Percentiles rank a stretch among this genome's conserved stretches.
phyloP scores from a whole-genome alignment of 2,888 invertebrate genomes.

The Tuberolachnus salignus region DNA sequence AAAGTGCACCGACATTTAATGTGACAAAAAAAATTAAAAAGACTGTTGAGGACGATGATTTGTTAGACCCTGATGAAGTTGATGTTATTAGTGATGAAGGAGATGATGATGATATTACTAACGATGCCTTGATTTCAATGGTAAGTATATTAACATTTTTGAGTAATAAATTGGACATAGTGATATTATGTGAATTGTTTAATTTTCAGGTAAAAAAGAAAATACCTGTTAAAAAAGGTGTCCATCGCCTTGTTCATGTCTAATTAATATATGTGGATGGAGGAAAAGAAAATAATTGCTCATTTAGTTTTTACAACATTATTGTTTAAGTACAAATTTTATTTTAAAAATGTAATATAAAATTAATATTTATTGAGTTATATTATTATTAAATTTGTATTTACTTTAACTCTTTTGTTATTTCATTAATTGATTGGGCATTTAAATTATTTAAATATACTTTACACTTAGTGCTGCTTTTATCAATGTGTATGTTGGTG shows the following conservation, averaged over 20 bases:
- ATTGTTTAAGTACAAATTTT: conserved; percentile 13
- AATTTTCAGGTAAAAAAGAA: conserved; percentile 56
- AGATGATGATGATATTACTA: conserved; percentile 67
- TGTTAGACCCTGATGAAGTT: conserved; percentile 61
- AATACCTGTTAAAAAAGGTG: conserved; percentile 58
- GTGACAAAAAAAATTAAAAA: conserved; percentile 70
- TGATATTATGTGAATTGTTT: background rate
- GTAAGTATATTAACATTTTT: conserved; percentile 36
- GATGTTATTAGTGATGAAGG: conserved; percentile 64
- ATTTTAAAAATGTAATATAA: too few species aligned
- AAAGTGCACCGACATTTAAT: conserved; percentile 71
- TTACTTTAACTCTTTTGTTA: too few species aligned
- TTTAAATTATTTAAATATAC: too few species aligned
- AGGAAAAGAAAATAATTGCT: conserved; percentile 57
- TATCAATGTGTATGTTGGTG: too few species aligned
- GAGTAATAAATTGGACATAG: background rate
- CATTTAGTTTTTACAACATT: conserved; percentile 13
- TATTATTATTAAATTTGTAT: too few species aligned
- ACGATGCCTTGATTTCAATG: conserved; percentile 80
- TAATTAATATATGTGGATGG: too few species aligned
- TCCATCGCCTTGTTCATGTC: conserved; percentile 40
- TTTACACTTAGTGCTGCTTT: too few species aligned
- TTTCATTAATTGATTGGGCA: too few species aligned
- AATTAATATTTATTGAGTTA: too few species aligned
- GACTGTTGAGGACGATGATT: conserved; percentile 62